Evolutionary conservation across 2,113 vertebrate species (phyloP).

Genomic region (Loxodonta africana): DNA sequence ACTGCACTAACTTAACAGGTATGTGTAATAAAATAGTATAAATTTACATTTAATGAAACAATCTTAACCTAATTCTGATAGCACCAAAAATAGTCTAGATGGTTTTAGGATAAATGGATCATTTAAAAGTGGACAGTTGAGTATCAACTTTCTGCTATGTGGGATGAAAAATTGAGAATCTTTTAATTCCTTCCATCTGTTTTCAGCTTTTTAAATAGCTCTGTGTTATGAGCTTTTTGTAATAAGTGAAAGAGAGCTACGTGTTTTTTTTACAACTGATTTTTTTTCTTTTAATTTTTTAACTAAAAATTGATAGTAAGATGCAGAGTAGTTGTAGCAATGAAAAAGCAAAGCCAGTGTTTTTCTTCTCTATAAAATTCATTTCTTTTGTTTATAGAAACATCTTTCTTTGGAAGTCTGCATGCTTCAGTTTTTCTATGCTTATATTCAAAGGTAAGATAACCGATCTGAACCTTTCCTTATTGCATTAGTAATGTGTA

Average conservation of each 20-base stretch:
- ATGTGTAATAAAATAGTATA: conserved; percentile 35
- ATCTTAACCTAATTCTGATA: conserved; percentile 29
- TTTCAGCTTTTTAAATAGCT: conserved; percentile 50
- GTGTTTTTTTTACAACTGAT: conserved; percentile 34
- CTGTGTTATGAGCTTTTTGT: neutral
- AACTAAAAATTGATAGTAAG: conserved; percentile 33
- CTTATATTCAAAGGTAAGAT: conserved; percentile 98
- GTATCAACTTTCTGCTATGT: neutral
- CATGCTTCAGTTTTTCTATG: conserved; percentile 99
- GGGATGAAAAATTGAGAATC: neutral
- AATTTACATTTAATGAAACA: conserved; percentile 40
- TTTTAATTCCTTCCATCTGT: neutral
- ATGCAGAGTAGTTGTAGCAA: conserved; percentile 40
- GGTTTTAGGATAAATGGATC: neutral
- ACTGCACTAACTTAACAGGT: conserved; percentile 44
- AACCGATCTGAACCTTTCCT: conserved; percentile 28
- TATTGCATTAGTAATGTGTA: neutral
- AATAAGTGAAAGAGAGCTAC: neutral
- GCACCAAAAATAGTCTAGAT: neutral
- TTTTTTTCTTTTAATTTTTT: conserved; percentile 47
- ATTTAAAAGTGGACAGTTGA: conserved; percentile 24
- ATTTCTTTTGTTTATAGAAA: conserved; percentile 91
- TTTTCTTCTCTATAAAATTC: conserved; percentile 60
- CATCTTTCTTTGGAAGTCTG: conserved; percentile 98
- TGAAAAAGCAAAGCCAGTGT: conserved; percentile 12